Evolutionary conservation across 1,140 invertebrate genomes (phyloP), one percentile per base, ranked within the genome.

Genomic region (Drosophila bifasciata): DNA sequence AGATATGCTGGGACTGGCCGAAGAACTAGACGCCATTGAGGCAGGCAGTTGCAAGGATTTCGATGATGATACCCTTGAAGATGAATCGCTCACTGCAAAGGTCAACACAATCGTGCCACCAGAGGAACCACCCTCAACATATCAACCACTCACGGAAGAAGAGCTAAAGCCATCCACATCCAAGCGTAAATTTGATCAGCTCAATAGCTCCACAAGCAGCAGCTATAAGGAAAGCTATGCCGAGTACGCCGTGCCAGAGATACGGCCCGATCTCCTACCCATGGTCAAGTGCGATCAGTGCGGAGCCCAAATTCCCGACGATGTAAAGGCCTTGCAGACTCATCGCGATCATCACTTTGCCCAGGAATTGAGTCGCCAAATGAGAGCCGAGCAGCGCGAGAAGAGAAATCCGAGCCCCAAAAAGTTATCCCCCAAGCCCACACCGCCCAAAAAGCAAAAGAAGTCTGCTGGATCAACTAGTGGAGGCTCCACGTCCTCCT

Each of bases 331-430:
- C 25, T 80, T 93, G 17, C 90, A 92, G 56, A 92, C 90, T 0
- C 94, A 95, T 81, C 89, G 92, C 11, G 94, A 95, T 89, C 94
- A 93, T 76, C 94, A 95, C 89, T 91, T 93, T 49, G 94, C 94
- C 4, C 91, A 94, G 60, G 92, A 93, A 56, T 68, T 95, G 15
- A 93, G 93, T 79, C 92, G 92, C 49, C 92, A 93, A 79, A 92
- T 94, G 57, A 79, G 74, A 7, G 43, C 44, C 9, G 89, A 90
- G 45, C 90, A 74, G 60, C 75, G 89, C 1, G 78, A 77, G 23
- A 76, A 90, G 40, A 51, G 69, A 16, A 66, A 92, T 21, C 71
- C 71, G 3, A 71, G 43, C 40, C 72, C 44, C 0, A 41, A 62
- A 5, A 68, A 70, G 41, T n/a, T 40, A 3, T 7, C 56, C 6